These are phyloP conservation scores for Diglossa cyanea DNA, from an alignment of 2,797 vertebrate genomes.

Conservation along the genomic window DNA sequence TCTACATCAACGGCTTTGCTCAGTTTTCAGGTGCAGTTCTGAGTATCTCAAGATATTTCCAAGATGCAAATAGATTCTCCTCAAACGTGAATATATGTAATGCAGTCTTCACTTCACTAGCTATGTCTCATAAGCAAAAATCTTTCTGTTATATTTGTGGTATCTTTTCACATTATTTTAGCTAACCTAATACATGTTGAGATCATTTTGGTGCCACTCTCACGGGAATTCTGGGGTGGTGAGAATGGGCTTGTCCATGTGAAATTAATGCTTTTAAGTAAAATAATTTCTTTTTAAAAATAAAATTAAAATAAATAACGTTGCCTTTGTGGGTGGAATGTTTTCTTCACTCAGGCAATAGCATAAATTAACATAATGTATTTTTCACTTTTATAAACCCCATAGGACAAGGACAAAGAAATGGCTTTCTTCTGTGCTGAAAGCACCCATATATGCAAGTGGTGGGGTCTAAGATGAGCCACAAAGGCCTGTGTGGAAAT, in stretches of 20 bases:
- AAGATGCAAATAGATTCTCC: background rate
- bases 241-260: background rate
- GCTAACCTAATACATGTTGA: background rate
- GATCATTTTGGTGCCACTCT: background rate
- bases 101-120: background rate
- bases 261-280: background rate
- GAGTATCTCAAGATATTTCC: background rate
- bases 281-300: background rate
- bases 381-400: background rate
- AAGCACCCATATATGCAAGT: background rate
- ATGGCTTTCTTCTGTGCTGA: background rate
- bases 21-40: background rate
- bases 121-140: background rate
- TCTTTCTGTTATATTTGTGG: background rate
- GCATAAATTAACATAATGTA: background rate
- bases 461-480: background rate
- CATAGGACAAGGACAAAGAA: background rate
- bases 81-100: background rate
- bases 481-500: rapidly evolving
- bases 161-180: background rate
- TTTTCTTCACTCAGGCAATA: background rate
- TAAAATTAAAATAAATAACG: background rate
- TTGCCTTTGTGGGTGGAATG: background rate
- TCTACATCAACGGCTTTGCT: background rate
- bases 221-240: background rate